Evolutionary conservation across 2,797 vertebrate genomes (phyloP), one percentile per base, ranked within the genome.

Genomic region (Phyllotis vaccarum): DNA sequence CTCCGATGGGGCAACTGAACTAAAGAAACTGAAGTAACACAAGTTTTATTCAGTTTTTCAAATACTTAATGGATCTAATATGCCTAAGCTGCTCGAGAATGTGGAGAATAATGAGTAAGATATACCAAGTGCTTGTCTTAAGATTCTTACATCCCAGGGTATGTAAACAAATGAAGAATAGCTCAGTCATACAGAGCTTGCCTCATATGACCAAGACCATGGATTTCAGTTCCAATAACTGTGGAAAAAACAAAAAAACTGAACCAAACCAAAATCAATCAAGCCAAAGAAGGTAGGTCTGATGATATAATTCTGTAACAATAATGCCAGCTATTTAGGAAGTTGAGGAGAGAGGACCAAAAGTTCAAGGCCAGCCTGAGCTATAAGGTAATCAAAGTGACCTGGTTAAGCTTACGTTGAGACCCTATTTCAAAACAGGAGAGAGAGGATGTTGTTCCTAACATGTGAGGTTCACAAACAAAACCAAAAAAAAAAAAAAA

Each of bases 21-120:
- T 31, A 52, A 78, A 83, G 91, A 68, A 81, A 27, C 5, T 66
- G 64, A 94, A 91, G 86, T 60, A 27, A 62, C 34, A 90, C 7
- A 9, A 4, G 85, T 11, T 86, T 72, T 90, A 92, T 58, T 93
- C 62, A 81, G 72, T 96, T 96, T 89, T 83, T 31, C n/a, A 93
- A 86, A 76, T 37, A 95, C 11, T 87, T 34, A 94, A n/a, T 37
- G 64, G 79, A 74, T 40, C 27, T 75, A 19, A 52, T 89, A 70
- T 9, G 90, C 86, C 92, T 0, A 12, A 90, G 54, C 40, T 89
- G 37, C 62, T 91, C 75, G 37, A 86, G 94, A 60, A 54, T 40
- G 56, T 75, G 56, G 52, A 21, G 0, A 90, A 40, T 56, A 40
- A 75, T 92, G 62, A 95, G 75, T 40, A 93, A 89, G 79, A 82